These are phyloP conservation scores for Hydrocynus forskahlii DNA, from an alignment of 2,797 vertebrate species.

Conservation along the genomic window DNA sequence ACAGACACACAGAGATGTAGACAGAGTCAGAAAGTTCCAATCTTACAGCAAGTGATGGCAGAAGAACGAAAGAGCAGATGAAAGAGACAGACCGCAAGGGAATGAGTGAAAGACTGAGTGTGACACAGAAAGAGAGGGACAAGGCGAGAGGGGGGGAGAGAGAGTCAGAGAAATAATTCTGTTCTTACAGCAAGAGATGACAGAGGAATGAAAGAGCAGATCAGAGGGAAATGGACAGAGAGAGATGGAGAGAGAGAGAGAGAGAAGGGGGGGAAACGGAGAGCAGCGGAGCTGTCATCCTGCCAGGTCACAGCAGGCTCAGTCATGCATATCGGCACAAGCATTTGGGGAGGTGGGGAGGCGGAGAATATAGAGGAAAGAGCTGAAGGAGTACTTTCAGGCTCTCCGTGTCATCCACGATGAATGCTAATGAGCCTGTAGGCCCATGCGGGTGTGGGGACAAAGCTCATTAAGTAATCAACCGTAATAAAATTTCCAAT, in stretches of 20 bases:
- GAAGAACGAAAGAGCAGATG: neutral
- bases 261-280: neutral
- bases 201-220: constrained; percentile 21
- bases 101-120: constrained; percentile 5
- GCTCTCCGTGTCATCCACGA: constrained; percentile 31
- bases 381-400: constrained; percentile 28
- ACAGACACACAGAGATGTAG: neutral
- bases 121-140: constrained; percentile 7
- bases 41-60: constrained; percentile 11
- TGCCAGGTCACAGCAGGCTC: constrained; percentile 61
- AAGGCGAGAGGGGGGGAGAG: constrained; percentile 6
- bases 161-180: constrained; percentile 2
- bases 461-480: neutral
- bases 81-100: constrained; percentile 4
- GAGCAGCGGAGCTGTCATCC: constrained; percentile 49
- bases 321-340: constrained; percentile 56
- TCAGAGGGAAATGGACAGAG: neutral
- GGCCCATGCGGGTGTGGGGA: neutral
- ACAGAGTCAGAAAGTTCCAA: neutral
- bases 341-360: constrained; percentile 49
- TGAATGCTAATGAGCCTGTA: constrained; percentile 25
- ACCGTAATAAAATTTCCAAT: neutral
- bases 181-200: neutral
- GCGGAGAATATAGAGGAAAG: constrained; percentile 42
- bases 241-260: neutral